Base-by-base conservation (phyloP, 2,113 vertebrate genomes). In the Silurus asotus region DNA sequence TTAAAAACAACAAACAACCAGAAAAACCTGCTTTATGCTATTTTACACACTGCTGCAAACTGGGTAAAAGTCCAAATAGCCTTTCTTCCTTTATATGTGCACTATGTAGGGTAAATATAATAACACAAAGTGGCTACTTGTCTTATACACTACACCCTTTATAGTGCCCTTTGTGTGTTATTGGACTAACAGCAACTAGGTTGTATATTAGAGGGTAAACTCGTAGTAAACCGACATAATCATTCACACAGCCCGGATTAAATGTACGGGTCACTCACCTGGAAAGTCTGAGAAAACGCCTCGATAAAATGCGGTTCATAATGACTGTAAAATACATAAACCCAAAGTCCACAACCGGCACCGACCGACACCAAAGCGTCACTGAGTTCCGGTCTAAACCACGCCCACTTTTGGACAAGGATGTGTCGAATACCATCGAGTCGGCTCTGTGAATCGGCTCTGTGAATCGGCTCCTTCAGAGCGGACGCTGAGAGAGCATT, bases 211-310 rank as follows among this genome's bases (percentile, higher is more conserved):
- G 37, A 37, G 37, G 37, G 37, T 37, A 83, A 56, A 78, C n/a
- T 15, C 13, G 4, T 15, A 0, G 56, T 14, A 45, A 79, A 58
- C 4, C 9, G 15, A 53, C 7, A 55, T 1, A 25, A 4, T 28
- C 15, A 11, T 19, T 53, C 14, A 72, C 0, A 49, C 75, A 25
- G 9, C 5, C 28, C 6, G 13, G 0, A 11, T 37, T 48, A 25
- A 8, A 13, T 48, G 74, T 28, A 28, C 37, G 1, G 2, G 28
- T 0, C 17, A 55, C 81, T 85, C 67, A 91, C 91, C 90, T 79
- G 25, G 19, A 7, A 14, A 85, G 61, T 64, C 83, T 82, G 13
- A 84, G 4, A 25, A 89, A 85, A n/a, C 88, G 81, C 83, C 72
- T 86, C 15, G 85, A 83, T 1, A 85, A 80, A 23, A 87, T 0